Percentiles rank a stretch among this genome's conserved stretches.
These are phyloP conservation scores for Anhinga rufa DNA, from an alignment of 2,113 vertebrate genomes.

Conservation along the genomic window DNA sequence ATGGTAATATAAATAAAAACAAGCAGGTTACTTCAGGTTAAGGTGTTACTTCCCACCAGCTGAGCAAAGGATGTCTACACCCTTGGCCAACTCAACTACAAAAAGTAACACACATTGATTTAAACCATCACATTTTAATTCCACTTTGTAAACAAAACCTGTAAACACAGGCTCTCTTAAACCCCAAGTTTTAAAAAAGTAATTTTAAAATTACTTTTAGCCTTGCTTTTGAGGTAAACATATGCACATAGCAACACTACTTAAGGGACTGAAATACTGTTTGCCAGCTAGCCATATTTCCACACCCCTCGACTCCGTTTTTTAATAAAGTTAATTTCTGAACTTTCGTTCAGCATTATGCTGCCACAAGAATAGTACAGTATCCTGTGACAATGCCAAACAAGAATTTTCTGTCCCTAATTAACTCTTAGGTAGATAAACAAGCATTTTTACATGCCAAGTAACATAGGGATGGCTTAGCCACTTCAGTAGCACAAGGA, in stretches of 20 bases:
- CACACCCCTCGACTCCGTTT: background rate
- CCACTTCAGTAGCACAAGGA: background rate
- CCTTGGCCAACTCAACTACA: background rate
- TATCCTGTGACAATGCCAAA: background rate
- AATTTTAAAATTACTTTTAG: background rate
- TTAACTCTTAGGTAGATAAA: background rate
- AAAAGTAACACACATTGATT: background rate
- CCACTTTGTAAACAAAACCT: background rate
- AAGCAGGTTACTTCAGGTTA: background rate
- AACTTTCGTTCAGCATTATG: background rate
- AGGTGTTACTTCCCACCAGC: background rate
- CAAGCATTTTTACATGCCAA: background rate
- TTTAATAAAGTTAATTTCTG: background rate
- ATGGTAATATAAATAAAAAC: background rate
- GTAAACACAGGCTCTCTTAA: background rate
- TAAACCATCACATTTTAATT: background rate
- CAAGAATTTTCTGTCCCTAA: background rate
- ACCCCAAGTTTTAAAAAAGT: background rate
- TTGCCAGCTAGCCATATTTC: background rate
- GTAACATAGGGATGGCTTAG: background rate
- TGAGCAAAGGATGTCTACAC: background rate
- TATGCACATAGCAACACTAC: background rate
- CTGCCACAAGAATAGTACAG: background rate
- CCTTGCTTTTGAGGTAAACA: background rate
- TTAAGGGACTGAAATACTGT: background rate